phyloP scores from a whole-genome alignment of 1,140 invertebrate genomes.

The Thrips palmi region DNA sequence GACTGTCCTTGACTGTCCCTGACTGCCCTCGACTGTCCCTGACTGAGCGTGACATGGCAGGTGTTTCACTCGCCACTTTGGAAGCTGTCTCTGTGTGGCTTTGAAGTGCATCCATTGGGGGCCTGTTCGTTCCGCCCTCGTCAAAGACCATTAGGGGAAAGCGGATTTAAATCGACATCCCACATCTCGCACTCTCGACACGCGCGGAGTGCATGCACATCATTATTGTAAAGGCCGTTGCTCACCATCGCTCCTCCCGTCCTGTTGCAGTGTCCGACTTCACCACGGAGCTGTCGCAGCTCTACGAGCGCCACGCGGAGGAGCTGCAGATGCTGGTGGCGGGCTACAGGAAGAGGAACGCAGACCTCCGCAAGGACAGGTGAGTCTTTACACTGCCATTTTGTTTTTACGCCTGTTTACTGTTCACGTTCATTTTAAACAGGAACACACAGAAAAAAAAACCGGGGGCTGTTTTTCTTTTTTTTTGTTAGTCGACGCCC shows the following conservation, averaged over 20 bases:
- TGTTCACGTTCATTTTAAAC: conserved; percentile 4
- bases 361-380: conserved; percentile 76
- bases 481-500: too few species aligned
- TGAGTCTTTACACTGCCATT: conserved; percentile 27
- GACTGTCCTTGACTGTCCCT: too few species aligned
- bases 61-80: too few species aligned
- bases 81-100: neutral
- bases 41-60: too few species aligned
- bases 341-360: conserved; percentile 69
- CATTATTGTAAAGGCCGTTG: too few species aligned
- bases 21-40: too few species aligned
- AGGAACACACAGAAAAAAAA: too few species aligned
- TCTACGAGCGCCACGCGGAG: conserved; percentile 82
- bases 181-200: neutral
- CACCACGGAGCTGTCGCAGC: conserved; percentile 73
- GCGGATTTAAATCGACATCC: neutral
- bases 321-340: conserved; percentile 77
- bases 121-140: neutral
- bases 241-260: too few species aligned
- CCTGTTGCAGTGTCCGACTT: conserved; percentile 81
- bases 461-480: too few species aligned
- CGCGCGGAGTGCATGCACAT: neutral
- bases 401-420: neutral
- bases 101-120: neutral
- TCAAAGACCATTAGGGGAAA: too few species aligned